phyloP scores from a whole-genome alignment of 2,113 vertebrate genomes.

The Percopsis transmontana region DNA sequence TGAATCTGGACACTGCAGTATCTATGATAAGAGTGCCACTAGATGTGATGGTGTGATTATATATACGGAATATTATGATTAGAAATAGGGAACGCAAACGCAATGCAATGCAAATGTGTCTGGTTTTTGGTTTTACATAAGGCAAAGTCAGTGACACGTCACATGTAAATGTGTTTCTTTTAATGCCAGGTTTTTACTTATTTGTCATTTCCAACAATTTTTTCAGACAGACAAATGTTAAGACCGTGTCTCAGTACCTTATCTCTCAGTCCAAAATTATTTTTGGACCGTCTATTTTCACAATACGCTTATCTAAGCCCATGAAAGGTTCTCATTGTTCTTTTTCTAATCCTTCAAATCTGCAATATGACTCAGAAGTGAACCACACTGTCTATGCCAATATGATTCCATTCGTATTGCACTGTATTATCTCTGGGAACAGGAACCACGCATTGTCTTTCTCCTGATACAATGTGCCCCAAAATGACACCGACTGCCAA shows the following conservation, averaged over 20 bases:
- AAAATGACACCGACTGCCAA: slow-evolving; percentile 64
- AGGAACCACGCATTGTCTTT: slow-evolving; percentile 46
- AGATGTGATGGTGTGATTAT: slow-evolving; percentile 12
- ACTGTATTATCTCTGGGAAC: slow-evolving; percentile 51
- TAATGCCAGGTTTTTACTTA: slow-evolving; percentile 22
- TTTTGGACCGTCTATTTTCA: slow-evolving; percentile 62
- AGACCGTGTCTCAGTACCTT: slow-evolving; percentile 51
- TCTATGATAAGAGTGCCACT: slow-evolving; percentile 7
- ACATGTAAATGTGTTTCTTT: slow-evolving; percentile 32
- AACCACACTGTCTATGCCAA: slow-evolving; percentile 63
- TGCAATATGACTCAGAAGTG: slow-evolving; percentile 73
- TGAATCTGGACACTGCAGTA: slow-evolving; percentile 8
- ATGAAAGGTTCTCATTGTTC: slow-evolving; percentile 75
- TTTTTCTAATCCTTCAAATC: slow-evolving; percentile 72
- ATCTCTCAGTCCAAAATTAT: slow-evolving; percentile 55
- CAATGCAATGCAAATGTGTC: slow-evolving; percentile 1
- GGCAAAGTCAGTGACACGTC: slow-evolving; percentile 18
- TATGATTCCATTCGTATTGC: slow-evolving; percentile 47
- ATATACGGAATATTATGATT: slow-evolving; percentile 16
- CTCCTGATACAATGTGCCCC: slow-evolving; percentile 54
- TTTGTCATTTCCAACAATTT: slow-evolving; percentile 58
- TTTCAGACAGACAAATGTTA: slow-evolving; percentile 48
- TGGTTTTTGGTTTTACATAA: slow-evolving; percentile 35
- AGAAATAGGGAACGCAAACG: no score
- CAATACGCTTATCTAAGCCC: slow-evolving; percentile 73